phyloP scores from a whole-genome alignment of 2,888 invertebrate genomes.

The Synergus laeviventris region DNA sequence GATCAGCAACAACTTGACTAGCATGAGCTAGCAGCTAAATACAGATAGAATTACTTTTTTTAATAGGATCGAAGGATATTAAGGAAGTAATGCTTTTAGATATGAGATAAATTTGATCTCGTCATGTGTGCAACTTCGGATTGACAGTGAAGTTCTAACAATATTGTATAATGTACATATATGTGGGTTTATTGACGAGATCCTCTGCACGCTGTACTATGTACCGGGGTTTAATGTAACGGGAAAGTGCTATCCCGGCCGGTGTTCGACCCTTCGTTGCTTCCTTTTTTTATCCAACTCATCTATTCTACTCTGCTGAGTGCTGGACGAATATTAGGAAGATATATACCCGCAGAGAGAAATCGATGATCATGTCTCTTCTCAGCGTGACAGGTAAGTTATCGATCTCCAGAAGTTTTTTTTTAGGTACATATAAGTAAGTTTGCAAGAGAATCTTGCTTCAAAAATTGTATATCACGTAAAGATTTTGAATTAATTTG shows the following conservation, averaged over 20 bases:
- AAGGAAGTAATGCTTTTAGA: too few species aligned
- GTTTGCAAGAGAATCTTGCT: neutral
- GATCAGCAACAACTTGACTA: too few species aligned
- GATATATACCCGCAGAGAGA: neutral
- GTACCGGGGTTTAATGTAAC: conserved; percentile 30
- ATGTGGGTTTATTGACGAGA: neutral
- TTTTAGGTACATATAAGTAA: neutral
- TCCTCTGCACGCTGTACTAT: conserved; percentile 19
- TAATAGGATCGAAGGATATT: too few species aligned
- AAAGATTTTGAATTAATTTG: neutral
- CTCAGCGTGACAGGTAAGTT: conserved; percentile 36
- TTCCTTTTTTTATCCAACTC: neutral
- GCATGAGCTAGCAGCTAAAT: too few species aligned
- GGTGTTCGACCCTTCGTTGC: neutral
- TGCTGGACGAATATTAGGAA: conserved; percentile 15
- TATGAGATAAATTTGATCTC: too few species aligned
- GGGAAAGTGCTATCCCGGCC: conserved; percentile 32
- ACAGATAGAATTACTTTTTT: too few species aligned
- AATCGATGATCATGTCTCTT: conserved; percentile 39
- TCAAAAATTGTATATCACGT: neutral
- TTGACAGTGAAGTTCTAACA: neutral
- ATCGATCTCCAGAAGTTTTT: conserved; percentile 7
- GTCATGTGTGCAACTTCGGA: neutral
- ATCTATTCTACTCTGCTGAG: neutral
- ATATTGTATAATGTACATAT: conserved; percentile 13